Base-by-base conservation (phyloP, 2,113 vertebrate genomes). In the Eira barbara region DNA sequence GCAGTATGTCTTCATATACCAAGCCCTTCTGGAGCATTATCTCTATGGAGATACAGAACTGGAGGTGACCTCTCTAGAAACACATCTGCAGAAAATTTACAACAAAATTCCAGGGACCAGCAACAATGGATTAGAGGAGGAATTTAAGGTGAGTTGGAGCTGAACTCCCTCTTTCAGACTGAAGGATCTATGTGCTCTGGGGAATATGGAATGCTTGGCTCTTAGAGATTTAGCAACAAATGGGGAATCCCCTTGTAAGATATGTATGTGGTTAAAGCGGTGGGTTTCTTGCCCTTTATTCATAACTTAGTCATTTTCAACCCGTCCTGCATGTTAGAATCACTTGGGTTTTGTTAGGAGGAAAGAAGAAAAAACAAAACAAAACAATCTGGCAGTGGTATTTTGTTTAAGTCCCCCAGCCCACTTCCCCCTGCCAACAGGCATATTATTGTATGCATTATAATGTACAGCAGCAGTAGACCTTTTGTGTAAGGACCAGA, bases 1-100 rank as follows among this genome's bases (percentile, higher is more conserved):
- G 99, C 99, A 99, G 98, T 99, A 99, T 11, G 99, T 99, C 90
- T 99, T 99, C 98, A 99, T 99, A 96, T 99, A 99, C 99, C 99
- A 99, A 99, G 99, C 99, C 4, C 98, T 99, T 97, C 98, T 99
- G 97, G 99, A 99, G 97, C 99, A 99, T 97, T 99, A 99, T 98
- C 99, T 99, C 94, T 99, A 99, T 0, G 99, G 99, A 67, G 99
- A 99, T 98, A 99, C 99, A 0, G 99, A 99, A 98, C 99, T 99
- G 98, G 99, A 99, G 98, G 99, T 99, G 97, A 99, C 99, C 34
- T 99, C 99, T 0, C 99, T 99, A 85, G 99, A 99, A 98, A 99
- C 99, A 76, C 99, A 99, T 96, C 99, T 99, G 90, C 99, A 99
- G 97, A 99, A 99, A 97, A 99, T 99, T 89, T 99, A 99, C 96